Conservation (phyloP, 2,888 invertebrate species). For the Elysia crispata region DNA sequence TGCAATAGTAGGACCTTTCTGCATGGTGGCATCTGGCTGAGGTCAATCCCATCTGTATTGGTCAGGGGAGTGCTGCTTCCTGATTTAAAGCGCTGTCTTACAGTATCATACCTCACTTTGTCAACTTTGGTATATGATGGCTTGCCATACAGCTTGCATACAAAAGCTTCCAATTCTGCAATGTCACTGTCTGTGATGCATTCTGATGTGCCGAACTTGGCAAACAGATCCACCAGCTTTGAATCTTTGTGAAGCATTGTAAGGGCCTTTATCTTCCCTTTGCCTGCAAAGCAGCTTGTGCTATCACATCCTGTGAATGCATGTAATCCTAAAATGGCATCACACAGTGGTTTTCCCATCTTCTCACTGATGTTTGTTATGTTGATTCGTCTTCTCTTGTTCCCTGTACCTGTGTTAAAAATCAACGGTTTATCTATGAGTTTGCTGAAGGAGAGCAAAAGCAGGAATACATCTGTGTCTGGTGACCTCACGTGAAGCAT, state of each 20-base stretch:
- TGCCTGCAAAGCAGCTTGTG: not conserved
- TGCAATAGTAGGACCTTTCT: no score
- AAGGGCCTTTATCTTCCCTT: not conserved
- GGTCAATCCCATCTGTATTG: no score
- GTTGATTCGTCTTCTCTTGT: not conserved
- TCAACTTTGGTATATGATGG: not conserved
- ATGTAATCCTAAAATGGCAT: not conserved
- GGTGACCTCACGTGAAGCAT: not conserved
- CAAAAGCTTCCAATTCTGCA: no score
- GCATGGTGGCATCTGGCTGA: no score
- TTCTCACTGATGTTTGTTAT: not conserved
- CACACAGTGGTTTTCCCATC: no score
- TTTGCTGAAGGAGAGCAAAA: no score
- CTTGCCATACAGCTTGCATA: no score
- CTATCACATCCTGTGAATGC: constrained; percentile 7
- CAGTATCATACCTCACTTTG: not conserved
- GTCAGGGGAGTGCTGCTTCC: no score
- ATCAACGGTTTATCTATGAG: no score
- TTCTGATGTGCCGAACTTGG: no score
- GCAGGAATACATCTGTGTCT: not conserved
- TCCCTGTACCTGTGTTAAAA: not conserved
- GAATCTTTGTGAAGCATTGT: not conserved
- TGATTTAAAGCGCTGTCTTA: not conserved
- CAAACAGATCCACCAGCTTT: no score
- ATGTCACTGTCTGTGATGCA: no score